Conservation (phyloP, 2,113 vertebrate genomes). For the Upupa epops region DNA sequence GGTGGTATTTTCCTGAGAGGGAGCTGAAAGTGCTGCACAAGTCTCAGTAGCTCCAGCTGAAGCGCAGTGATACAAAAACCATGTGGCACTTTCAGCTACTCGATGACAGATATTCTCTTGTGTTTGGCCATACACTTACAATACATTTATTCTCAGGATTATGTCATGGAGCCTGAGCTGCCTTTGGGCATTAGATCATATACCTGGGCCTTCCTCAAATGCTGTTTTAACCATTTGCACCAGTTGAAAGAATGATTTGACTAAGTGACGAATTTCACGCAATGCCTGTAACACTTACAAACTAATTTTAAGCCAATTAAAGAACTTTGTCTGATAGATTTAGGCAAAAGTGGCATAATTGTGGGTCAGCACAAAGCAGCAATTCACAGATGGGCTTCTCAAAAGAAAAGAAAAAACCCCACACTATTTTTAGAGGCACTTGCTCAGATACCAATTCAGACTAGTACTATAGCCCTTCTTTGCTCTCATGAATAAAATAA, state of each 20-base stretch:
- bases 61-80: constrained; percentile 31
- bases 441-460: neutral
- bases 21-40: neutral
- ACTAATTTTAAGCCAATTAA: constrained; percentile 56
- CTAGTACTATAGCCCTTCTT: neutral
- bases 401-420: neutral
- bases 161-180: constrained; percentile 46
- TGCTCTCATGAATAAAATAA: neutral
- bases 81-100: constrained; percentile 42
- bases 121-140: constrained; percentile 45
- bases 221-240: constrained; percentile 55
- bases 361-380: constrained; percentile 46
- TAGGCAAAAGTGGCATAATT: constrained; percentile 36
- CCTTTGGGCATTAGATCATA: constrained; percentile 55
- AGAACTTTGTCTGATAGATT: neutral
- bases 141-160: constrained; percentile 65
- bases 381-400: constrained; percentile 38
- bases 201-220: constrained; percentile 43
- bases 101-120: constrained; percentile 61
- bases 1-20: constrained; percentile 8
- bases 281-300: constrained; percentile 45
- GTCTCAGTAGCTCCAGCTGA: constrained; percentile 12
- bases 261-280: constrained; percentile 57
- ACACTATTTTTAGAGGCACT: constrained; percentile 23
- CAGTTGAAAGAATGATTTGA: constrained; percentile 65